Evolutionary conservation across 2,888 invertebrate species (phyloP).

Genomic region (Dicyrtomina minuta): DNA sequence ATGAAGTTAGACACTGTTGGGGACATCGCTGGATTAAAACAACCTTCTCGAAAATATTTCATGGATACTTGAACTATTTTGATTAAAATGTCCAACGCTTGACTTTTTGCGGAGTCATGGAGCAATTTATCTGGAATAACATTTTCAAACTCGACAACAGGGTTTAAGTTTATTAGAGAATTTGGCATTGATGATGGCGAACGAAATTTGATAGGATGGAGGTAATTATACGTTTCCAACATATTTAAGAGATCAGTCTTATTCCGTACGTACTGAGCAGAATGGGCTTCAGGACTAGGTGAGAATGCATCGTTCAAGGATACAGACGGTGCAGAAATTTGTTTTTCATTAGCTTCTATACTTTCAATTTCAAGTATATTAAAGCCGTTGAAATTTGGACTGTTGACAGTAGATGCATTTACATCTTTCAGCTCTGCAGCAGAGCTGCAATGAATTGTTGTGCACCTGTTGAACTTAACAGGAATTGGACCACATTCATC

Average conservation of each 20-base stretch:
- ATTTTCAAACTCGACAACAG: not conserved
- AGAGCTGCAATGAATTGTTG: not conserved
- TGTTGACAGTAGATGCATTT: not conserved
- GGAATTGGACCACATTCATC: not conserved
- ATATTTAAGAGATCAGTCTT: too few relatives aligned
- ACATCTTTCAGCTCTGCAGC: not conserved
- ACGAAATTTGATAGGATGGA: too few relatives aligned
- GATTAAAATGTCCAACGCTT: conserved; percentile 14
- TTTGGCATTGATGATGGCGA: too few relatives aligned
- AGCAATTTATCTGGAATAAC: conserved; percentile 2
- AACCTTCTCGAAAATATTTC: not conserved
- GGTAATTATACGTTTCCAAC: too few relatives aligned
- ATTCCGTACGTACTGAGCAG: too few relatives aligned
- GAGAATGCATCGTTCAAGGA: too few relatives aligned
- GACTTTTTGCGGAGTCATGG: not conserved
- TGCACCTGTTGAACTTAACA: not conserved
- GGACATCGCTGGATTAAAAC: conserved; percentile 7
- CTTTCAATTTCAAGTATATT: too few relatives aligned
- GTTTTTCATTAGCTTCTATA: too few relatives aligned
- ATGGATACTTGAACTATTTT: conserved; percentile 1
- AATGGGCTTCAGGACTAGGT: too few relatives aligned
- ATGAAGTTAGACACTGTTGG: not conserved
- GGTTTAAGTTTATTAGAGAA: not conserved
- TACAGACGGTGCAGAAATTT: too few relatives aligned
- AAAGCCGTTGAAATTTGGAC: not conserved